phyloP scores from a whole-genome alignment of 2,888 invertebrate species.

The Torymus auratus region DNA sequence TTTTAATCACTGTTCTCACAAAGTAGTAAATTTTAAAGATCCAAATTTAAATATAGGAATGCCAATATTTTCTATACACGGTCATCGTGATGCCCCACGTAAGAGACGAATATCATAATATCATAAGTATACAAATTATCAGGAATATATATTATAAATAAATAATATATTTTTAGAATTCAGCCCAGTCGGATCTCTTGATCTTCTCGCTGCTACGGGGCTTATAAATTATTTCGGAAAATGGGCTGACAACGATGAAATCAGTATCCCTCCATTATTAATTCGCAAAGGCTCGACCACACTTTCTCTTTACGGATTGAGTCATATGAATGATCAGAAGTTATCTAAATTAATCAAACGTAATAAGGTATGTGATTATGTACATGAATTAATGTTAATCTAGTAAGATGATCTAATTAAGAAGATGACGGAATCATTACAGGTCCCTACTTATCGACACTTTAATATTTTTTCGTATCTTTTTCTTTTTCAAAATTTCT shows the following conservation, averaged over 20 bases:
- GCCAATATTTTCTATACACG: conserved; percentile 97
- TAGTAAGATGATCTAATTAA: no score
- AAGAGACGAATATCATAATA: conserved; percentile 59
- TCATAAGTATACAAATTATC: no score
- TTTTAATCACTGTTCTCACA: conserved; percentile 82
- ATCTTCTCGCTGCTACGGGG: conserved; percentile 90
- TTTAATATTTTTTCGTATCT: no score
- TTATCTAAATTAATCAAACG: conserved; percentile 87
- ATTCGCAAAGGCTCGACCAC: conserved; percentile 89
- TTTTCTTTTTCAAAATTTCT: no score
- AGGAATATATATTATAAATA: no score
- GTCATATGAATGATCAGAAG: conserved; percentile 94
- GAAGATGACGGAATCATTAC: no score
- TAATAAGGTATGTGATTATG: conserved; percentile 80
- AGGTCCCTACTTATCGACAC: no score
- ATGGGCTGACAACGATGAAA: conserved; percentile 84
- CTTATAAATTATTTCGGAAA: conserved; percentile 98
- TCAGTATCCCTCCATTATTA: conserved; percentile 90
- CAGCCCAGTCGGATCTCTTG: conserved; percentile 88
- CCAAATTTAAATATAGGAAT: conserved; percentile 94
- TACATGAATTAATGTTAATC: conserved; percentile 1
- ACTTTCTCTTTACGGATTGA: conserved; percentile 94
- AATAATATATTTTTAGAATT: conserved; percentile 70
- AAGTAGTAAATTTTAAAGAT: conserved; percentile 94
- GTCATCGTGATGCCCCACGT: conserved; percentile 97